A percentile compares a stretch with the other conserved stretches of the same genome.
These are phyloP conservation scores for Apodemus sylvaticus DNA, from an alignment of 2,113 vertebrate genomes.

Conservation along the genomic window DNA sequence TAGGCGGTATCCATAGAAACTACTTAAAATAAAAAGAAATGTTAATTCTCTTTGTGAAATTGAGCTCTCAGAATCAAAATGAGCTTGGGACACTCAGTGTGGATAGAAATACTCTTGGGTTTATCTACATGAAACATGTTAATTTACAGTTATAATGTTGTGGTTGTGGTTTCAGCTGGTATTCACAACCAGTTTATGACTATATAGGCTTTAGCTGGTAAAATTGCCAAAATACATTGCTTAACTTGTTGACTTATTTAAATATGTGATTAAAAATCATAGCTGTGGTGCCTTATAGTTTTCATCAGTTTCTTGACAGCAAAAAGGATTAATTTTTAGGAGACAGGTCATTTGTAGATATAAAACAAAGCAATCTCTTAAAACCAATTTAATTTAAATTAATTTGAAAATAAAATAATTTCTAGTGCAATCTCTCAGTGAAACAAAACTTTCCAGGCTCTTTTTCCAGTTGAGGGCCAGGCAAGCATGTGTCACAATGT, in stretches of 20 bases:
- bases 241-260: constrained; percentile 54
- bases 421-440: background rate
- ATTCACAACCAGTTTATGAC: constrained; percentile 64
- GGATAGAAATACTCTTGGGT: constrained; percentile 62
- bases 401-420: constrained; percentile 37
- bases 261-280: background rate
- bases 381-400: constrained; percentile 43
- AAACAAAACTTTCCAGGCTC: background rate
- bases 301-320: constrained; percentile 18
- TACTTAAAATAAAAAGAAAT: constrained; percentile 81
- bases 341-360: background rate
- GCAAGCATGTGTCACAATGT: background rate
- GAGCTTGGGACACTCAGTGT: constrained; percentile 57
- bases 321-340: constrained; percentile 35
- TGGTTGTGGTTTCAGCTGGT: constrained; percentile 58
- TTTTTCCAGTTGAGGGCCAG: background rate
- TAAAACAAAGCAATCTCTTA: background rate
- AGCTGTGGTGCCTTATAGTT: background rate
- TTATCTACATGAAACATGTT: constrained; percentile 72
- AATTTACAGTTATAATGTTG: constrained; percentile 71
- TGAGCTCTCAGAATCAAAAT: constrained; percentile 74
- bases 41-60: constrained; percentile 78
- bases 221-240: background rate
- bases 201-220: background rate
- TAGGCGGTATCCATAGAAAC: constrained; percentile 82